Evolutionary conservation across 2,888 invertebrate genomes (phyloP), one percentile per base, ranked within the genome.

Genomic region (Hedychridium roseum): DNA sequence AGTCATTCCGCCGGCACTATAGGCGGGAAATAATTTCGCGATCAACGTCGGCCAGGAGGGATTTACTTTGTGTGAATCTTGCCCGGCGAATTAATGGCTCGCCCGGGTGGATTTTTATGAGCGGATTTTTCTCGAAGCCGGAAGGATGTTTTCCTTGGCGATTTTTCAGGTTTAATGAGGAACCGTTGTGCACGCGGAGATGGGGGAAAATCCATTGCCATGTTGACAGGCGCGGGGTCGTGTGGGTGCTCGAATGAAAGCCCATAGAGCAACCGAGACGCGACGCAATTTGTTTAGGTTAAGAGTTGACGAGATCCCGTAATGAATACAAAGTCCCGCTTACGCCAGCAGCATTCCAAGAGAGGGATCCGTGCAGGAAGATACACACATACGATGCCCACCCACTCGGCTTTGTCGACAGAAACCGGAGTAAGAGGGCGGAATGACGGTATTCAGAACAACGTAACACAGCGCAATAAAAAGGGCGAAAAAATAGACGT

Each of bases 271-370:
- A 36, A 36, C 26, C 31, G 31, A 44, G 54, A 42, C 51, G 47
- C 43, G 50, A 38, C 30, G 63, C 66, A 67, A 72, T 74, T 74
- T 70, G 68, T 74, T 71, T 68, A 53, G 64, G 64, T 71, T 74
- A 73, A 64, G 68, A 68, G 66, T 60, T 61, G 61, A 61, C 57
- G 57, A 64, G 66, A 59, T 51, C 50, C 41, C 38, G 58, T 74
- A 74, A 74, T 71, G 72, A 73, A 72, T 72, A 73, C 70, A 69
- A 72, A 74, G 69, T 57, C 66, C 44, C 42, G n/a, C n/a, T n/a
- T n/a, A n/a, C n/a, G n/a, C n/a, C n/a, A n/a, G n/a, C n/a, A 26
- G 53, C 38, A 43, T 52, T 45, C 36, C 41, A 34, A 11, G 17
- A 9, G 30, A 28, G 11, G 11, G n/a, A n/a, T n/a, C n/a, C n/a